phyloP scores from a whole-genome alignment of 2,797 vertebrate species.

The Clarias fuscus region DNA sequence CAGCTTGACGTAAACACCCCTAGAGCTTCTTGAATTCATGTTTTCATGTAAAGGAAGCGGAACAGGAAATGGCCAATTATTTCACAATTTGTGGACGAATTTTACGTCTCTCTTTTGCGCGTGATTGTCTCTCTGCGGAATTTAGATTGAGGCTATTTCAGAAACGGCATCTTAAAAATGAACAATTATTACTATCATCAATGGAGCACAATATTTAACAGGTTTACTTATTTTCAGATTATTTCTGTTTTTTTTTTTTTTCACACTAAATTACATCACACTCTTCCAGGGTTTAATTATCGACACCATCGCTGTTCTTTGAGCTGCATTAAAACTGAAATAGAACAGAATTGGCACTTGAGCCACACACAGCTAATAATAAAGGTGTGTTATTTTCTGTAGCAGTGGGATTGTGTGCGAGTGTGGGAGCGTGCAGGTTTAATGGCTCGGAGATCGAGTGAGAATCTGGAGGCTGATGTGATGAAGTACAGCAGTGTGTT shows the following conservation, averaged over 20 bases:
- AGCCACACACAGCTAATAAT: neutral
- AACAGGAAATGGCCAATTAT: neutral
- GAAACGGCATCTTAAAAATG: neutral
- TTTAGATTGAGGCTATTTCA: neutral
- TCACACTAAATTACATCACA: too few relatives aligned
- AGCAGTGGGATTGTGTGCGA: neutral
- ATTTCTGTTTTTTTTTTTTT: neutral
- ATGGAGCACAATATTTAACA: neutral
- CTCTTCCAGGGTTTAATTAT: slow-evolving; percentile 4
- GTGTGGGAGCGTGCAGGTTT: neutral
- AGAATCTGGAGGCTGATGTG: slow-evolving; percentile 20
- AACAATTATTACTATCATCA: neutral
- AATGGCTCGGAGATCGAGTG: neutral
- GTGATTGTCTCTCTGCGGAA: neutral
- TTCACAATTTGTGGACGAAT: neutral
- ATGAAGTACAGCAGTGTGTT: slow-evolving; percentile 33
- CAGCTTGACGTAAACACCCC: too few relatives aligned
- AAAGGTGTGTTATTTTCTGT: slow-evolving; percentile 4
- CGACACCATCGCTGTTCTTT: neutral
- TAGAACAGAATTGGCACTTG: neutral
- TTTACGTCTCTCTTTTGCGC: neutral
- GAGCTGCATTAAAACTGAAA: neutral
- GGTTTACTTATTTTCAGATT: too few relatives aligned
- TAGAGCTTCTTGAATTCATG: too few relatives aligned
- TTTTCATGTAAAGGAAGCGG: neutral